A percentile compares a stretch with the other conserved stretches of the same genome.
Evolutionary conservation across 2,113 vertebrate species (phyloP).

Genomic region (Himantopus leucocephalus): DNA sequence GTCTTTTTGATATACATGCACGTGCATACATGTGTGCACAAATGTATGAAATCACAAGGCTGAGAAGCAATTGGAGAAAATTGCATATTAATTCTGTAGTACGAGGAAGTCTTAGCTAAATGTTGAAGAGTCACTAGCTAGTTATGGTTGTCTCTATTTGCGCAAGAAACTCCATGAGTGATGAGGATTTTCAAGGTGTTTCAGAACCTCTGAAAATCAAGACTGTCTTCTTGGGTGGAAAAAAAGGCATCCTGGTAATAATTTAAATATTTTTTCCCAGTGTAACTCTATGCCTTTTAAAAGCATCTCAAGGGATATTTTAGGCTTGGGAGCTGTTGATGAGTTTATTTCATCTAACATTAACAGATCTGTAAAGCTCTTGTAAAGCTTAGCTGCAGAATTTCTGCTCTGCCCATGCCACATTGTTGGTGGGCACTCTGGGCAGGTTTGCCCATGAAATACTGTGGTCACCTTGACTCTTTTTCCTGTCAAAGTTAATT

Average conservation of each 20-base stretch:
- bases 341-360: neutral
- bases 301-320: neutral
- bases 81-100: neutral
- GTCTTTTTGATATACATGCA: neutral
- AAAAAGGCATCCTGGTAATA: neutral
- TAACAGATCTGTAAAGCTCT: neutral
- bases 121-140: neutral
- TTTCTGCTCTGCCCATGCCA: neutral
- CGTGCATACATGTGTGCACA: neutral
- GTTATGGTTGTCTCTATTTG: neutral
- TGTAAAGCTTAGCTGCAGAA: neutral
- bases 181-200: neutral
- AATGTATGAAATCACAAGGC: neutral
- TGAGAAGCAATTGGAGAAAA: neutral
- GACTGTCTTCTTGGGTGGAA: neutral
- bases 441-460: neutral
- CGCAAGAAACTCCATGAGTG: neutral
- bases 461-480: neutral
- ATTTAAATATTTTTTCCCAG: neutral
- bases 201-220: neutral
- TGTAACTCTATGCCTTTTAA: neutral
- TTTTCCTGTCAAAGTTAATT: conserved; percentile 4
- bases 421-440: neutral
- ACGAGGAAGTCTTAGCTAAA: neutral
- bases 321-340: neutral